Conservation (phyloP, 2,888 invertebrate genomes). For the Nemurella pictetii region DNA sequence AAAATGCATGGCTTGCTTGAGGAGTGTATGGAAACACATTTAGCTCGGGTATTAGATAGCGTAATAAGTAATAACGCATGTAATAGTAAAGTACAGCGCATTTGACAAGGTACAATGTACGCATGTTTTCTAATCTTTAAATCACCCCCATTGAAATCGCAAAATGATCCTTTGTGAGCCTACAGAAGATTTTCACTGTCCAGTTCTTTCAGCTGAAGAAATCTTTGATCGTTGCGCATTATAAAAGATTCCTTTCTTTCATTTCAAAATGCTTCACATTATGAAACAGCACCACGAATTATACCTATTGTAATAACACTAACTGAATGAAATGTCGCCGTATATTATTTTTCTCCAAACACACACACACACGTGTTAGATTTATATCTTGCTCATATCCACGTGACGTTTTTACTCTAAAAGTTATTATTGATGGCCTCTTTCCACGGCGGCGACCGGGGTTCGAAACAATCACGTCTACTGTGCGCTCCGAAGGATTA, state of each 20-base stretch:
- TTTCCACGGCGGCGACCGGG: slow-evolving; percentile 11
- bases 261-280: neutral
- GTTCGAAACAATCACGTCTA: slow-evolving; percentile 41
- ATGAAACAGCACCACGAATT: neutral
- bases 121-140: neutral
- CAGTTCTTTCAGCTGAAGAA: neutral
- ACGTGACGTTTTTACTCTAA: slow-evolving; percentile 42
- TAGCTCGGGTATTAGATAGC: neutral
- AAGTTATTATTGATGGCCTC: slow-evolving; percentile 42
- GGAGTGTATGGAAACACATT: neutral
- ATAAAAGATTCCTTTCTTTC: neutral
- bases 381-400: slow-evolving; percentile 39
- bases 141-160: neutral
- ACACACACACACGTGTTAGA: slow-evolving; percentile 39
- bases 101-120: neutral
- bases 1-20: neutral
- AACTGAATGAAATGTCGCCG: neutral
- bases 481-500: slow-evolving; percentile 32
- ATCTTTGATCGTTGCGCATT: neutral
- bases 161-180: neutral
- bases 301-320: neutral
- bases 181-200: neutral
- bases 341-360: neutral
- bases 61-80: neutral
- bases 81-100: neutral